Evolutionary conservation across 2,113 vertebrate genomes (phyloP), one percentile per base, ranked within the genome.

Genomic region (Notiomystis cincta): DNA sequence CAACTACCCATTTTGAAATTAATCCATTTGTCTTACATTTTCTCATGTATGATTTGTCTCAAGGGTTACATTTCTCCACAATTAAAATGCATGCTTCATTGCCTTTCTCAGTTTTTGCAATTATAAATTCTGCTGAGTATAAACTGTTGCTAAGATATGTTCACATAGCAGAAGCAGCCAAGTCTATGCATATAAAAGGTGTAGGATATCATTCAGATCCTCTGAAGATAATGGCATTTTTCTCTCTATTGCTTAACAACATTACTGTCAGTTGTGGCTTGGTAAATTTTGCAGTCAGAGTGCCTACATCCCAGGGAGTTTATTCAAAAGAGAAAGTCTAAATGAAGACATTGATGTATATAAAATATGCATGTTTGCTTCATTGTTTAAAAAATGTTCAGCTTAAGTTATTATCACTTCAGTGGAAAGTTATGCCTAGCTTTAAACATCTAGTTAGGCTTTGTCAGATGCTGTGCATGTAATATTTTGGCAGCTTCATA

Each of bases 81-180:
- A 92, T 91, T 95, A 94, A 96, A 97, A 96, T 92, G 40, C 54
- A 80, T 51, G 72, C 51, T 85, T 92, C 88, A 84, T 90, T 96
- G 58, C 61, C 44, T 95, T 94, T 62, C 78, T 95, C 50, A 77
- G 66, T 79, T 95, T 94, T 77, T 87, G 51, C 72, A 92, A 94
- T 95, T 97, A 93, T 58, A 95, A 94, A 97, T 95, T 95, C 84
- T 96, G 48, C 35, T 95, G 88, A 95, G 78, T 87, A 76, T 89
- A 90, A 90, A 90, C 66, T 82, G 89, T 89, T 93, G 73, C 56
- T 95, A 93, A 96, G 65, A 88, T 76, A 72, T 82, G 54, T 65
- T 95, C 65, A 75, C 18, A 58, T 48, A 80, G 67, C 44, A 94
- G 93, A 85, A 69, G 9, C 30, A 91, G 35, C 35, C 30, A 92